These are phyloP conservation scores for Rhyacichthys aspro DNA, from an alignment of 2,797 vertebrate genomes.

Conservation along the genomic window DNA sequence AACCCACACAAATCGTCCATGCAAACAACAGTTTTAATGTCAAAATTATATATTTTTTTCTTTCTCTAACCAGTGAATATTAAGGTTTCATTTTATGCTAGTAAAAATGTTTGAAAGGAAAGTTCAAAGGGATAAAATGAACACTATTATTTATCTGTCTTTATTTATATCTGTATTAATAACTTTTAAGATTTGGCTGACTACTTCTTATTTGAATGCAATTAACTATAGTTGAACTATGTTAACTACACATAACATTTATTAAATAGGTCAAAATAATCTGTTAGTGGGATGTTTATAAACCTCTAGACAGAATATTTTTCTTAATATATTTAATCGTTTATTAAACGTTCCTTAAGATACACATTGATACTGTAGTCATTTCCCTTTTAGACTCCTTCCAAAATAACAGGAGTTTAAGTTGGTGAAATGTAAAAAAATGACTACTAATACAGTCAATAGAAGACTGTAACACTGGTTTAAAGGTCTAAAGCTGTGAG, in stretches of 20 bases:
- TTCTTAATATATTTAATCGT: conserved; percentile 30
- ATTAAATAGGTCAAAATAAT: conserved; percentile 1
- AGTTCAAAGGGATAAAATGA: too few relatives aligned
- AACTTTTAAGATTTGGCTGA: background rate
- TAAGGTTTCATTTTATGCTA: too few relatives aligned
- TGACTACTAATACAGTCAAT: conserved; percentile 17
- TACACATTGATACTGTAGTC: conserved; percentile 15
- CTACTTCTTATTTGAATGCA: conserved; percentile 1
- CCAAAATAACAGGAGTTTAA: conserved; percentile 16
- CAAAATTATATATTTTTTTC: background rate
- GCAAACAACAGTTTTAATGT: conserved; percentile 31
- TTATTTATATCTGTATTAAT: too few relatives aligned
- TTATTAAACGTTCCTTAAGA: conserved; percentile 28
- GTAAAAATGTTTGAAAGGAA: too few relatives aligned
- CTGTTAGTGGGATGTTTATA: background rate
- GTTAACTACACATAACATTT: conserved; percentile 3
- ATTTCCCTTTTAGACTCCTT: conserved; percentile 6
- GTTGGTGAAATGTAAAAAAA: background rate
- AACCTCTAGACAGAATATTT: background rate
- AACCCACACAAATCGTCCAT: conserved; percentile 43
- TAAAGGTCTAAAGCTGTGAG: conserved; percentile 11
- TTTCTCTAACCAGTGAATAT: too few relatives aligned
- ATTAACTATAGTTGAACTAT: conserved; percentile 16
- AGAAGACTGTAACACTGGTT: conserved; percentile 26
- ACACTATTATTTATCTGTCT: too few relatives aligned